Evolutionary conservation across 2,113 vertebrate genomes (phyloP).

Genomic region (Ascaphus truei): DNA sequence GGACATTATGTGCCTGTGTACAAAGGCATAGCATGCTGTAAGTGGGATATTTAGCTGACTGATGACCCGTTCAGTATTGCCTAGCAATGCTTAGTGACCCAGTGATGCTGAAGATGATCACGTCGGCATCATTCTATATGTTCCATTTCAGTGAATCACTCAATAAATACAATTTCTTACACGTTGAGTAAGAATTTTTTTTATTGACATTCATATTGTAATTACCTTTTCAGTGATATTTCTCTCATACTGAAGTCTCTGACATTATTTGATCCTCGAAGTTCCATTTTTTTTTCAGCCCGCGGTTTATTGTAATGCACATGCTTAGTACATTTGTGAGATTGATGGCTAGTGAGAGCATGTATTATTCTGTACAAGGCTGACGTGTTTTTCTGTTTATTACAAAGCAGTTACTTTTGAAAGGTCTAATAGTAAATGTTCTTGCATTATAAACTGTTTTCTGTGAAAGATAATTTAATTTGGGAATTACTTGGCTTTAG

Average conservation of each 20-base stretch:
- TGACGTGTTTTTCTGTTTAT: slow-evolving; percentile 15
- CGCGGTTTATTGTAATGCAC: not conserved
- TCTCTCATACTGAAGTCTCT: not conserved
- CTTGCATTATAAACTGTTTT: slow-evolving; percentile 5
- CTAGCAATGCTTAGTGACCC: no score
- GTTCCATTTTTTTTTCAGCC: not conserved
- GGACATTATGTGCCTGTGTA: no score
- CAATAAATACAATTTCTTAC: slow-evolving; percentile 1
- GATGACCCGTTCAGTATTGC: no score
- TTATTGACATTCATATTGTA: slow-evolving; percentile 13
- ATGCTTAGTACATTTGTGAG: not conserved
- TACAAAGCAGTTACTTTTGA: not conserved
- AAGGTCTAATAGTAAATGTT: not conserved
- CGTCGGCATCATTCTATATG: not conserved
- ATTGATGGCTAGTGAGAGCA: slow-evolving; percentile 2
- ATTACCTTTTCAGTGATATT: slow-evolving; percentile 17
- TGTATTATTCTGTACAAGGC: slow-evolving; percentile 9
- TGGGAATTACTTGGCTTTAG: no score
- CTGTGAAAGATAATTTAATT: no score
- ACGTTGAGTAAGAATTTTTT: not conserved
- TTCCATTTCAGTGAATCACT: not conserved
- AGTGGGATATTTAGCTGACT: no score
- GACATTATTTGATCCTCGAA: not conserved
- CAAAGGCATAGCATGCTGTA: no score
- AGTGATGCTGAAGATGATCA: no score